Percentiles rank a stretch among this genome's conserved stretches.
Evolutionary conservation across 2,113 vertebrate species (phyloP).

Genomic region (Struthio camelus): DNA sequence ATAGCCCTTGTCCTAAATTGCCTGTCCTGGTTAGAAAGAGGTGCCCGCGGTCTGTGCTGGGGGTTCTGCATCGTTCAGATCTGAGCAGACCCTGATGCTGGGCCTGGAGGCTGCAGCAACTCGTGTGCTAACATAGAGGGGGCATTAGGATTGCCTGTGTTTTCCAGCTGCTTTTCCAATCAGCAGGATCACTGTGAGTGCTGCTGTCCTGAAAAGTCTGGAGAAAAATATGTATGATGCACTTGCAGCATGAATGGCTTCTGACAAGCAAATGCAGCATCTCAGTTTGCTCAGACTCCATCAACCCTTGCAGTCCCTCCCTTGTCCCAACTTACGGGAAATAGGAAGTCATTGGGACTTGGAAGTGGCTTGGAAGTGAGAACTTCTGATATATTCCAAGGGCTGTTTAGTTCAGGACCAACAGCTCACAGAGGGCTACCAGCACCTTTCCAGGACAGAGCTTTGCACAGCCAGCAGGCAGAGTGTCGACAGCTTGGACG

Average conservation of each 20-base stretch:
- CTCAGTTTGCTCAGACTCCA: not conserved
- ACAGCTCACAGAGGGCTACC: not conserved
- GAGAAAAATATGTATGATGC: not conserved
- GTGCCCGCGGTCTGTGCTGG: constrained; percentile 53
- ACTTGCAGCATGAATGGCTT: not conserved
- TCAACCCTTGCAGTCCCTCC: not conserved
- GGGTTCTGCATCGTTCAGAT: not conserved
- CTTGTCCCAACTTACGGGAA: not conserved
- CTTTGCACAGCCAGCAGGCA: not conserved
- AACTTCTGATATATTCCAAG: accelerated
- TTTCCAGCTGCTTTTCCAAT: not conserved
- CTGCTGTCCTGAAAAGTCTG: not conserved
- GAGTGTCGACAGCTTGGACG: not conserved
- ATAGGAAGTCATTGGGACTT: not conserved
- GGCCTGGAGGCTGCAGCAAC: not conserved
- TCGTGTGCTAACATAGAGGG: not conserved
- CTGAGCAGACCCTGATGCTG: not conserved
- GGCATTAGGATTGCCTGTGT: not conserved
- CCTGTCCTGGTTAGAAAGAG: constrained; percentile 75
- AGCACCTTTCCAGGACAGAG: not conserved
- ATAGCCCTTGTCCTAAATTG: constrained; percentile 74
- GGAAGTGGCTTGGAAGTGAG: no score
- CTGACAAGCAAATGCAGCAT: not conserved
- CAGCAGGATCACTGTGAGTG: not conserved
- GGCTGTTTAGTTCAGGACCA: not conserved